Percentiles rank a stretch among this genome's conserved stretches.
These are phyloP conservation scores for Propithecus deckenii DNA, from an alignment of 2,797 vertebrate genomes.

Conservation along the genomic window DNA sequence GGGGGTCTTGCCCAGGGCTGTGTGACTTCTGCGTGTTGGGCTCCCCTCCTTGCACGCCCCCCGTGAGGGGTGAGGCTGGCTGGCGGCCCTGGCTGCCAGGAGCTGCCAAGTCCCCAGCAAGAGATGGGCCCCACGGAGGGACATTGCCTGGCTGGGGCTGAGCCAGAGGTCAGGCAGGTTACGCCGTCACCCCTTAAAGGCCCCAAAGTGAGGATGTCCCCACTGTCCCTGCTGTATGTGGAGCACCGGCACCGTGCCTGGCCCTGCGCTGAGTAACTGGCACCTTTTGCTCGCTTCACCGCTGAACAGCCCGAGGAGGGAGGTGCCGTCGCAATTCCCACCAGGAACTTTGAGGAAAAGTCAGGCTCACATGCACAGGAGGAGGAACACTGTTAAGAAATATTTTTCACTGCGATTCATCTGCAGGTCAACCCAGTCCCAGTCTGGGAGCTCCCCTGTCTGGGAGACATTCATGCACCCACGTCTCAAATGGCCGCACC, in stretches of 20 bases:
- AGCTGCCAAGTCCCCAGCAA: background rate
- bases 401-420: background rate
- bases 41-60: rapidly evolving
- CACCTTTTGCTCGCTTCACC: background rate
- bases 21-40: background rate
- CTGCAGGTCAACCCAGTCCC: background rate
- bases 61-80: rapidly evolving
- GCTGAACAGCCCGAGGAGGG: no score
- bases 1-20: no score
- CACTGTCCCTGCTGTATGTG: rapidly evolving
- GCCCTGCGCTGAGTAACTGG: no score
- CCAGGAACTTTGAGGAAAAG: background rate
- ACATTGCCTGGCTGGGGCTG: rapidly evolving
- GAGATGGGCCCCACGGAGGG: background rate
- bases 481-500: background rate
- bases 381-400: background rate
- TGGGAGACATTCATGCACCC: background rate
- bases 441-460: background rate
- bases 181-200: background rate
- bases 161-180: background rate
- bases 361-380: rapidly evolving
- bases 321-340: background rate
- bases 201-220: background rate
- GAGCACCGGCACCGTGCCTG: background rate
- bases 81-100: background rate